These are phyloP conservation scores for Apamea monoglypha DNA, from an alignment of 2,888 invertebrate species.

Conservation along the genomic window DNA sequence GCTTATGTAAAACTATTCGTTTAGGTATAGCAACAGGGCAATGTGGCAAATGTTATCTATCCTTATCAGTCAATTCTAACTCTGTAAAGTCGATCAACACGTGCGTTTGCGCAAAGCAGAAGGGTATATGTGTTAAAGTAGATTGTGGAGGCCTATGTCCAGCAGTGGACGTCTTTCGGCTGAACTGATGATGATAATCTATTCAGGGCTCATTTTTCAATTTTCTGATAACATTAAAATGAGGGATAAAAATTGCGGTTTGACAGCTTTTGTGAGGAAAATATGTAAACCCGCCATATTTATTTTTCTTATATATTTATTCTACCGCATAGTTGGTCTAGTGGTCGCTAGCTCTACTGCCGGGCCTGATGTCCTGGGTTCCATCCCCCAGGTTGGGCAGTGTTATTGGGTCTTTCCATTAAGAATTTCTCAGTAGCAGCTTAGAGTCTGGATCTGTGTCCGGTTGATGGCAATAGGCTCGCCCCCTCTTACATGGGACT, in stretches of 20 bases:
- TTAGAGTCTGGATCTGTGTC: background rate
- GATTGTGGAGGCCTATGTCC: too few species aligned
- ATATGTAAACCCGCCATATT: too few species aligned
- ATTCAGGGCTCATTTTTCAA: background rate
- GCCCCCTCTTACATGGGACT: background rate
- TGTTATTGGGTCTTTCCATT: background rate
- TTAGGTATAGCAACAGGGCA: background rate
- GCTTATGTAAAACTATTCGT: too few species aligned
- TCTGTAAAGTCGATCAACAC: background rate
- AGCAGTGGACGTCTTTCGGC: too few species aligned
- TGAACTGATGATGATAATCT: too few species aligned
- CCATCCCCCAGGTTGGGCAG: background rate
- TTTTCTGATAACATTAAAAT: background rate
- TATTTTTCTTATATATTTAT: background rate
- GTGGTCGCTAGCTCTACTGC: too few species aligned
- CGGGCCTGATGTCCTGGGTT: too few species aligned
- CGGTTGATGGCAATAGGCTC: background rate
- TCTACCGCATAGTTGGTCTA: background rate
- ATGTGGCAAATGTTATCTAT: background rate
- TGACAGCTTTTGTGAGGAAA: too few species aligned
- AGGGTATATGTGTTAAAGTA: background rate
- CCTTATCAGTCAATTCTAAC: background rate
- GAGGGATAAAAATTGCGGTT: background rate
- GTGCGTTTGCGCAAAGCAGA: background rate
- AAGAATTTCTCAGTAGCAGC: too few species aligned